A percentile compares a stretch with the other conserved stretches of the same genome.
Evolutionary conservation across 2,888 invertebrate species (phyloP).

Genomic region (Apamea epomidion): DNA sequence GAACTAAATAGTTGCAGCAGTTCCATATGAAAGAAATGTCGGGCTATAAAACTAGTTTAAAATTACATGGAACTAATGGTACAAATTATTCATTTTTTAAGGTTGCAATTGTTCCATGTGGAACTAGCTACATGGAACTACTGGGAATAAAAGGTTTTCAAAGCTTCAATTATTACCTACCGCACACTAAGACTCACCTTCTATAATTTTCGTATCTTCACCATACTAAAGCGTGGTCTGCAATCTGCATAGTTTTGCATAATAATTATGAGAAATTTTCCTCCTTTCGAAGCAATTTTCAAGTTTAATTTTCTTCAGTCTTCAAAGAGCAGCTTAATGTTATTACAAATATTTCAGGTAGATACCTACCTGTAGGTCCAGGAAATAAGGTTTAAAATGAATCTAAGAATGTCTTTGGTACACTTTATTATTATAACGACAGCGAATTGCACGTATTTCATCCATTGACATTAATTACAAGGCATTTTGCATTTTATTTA

Average conservation of each 20-base stretch:
- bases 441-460: constrained; percentile 83
- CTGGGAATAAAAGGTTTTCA: too few species aligned
- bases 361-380: neutral
- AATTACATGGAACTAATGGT: too few species aligned
- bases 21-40: too few species aligned
- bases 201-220: neutral
- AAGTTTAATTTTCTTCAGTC: neutral
- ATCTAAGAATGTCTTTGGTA: constrained; percentile 72
- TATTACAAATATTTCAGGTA: neutral
- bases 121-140: too few species aligned
- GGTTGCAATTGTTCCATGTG: too few species aligned
- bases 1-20: too few species aligned
- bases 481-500: constrained; percentile 72
- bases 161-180: neutral
- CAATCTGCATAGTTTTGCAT: constrained; percentile 40
- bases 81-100: too few species aligned
- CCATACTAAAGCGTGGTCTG: neutral
- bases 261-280: neutral
- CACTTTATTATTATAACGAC: constrained; percentile 82
- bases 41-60: too few species aligned
- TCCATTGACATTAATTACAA: constrained; percentile 83
- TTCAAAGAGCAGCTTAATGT: neutral
- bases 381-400: constrained; percentile 11
- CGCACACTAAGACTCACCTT: neutral
- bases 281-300: constrained; percentile 4